Conservation (phyloP, 2,888 invertebrate species). For the Andricus quercusramuli region DNA sequence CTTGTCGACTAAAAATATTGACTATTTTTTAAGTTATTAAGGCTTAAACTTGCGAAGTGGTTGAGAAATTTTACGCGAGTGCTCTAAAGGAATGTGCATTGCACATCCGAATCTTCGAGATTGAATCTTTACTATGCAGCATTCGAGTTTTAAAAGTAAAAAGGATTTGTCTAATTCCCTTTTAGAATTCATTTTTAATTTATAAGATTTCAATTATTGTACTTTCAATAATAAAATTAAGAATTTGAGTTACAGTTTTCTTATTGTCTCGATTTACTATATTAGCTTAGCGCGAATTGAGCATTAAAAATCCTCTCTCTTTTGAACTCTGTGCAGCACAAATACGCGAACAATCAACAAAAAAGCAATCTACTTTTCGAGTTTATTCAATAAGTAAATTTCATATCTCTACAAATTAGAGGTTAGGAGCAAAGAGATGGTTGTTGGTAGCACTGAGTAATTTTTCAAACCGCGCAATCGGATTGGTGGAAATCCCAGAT, state of each 20-base stretch:
- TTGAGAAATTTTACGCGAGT: background rate
- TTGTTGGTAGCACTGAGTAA: no score
- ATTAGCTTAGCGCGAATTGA: no score
- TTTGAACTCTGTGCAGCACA: background rate
- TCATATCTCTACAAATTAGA: no score
- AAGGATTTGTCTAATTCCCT: background rate
- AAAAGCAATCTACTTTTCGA: background rate
- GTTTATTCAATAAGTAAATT: background rate
- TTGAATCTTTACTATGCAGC: background rate
- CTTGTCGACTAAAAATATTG: background rate
- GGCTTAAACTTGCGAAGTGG: background rate
- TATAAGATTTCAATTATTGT: background rate
- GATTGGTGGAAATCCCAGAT: no score
- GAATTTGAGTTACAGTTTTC: background rate
- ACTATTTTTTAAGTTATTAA: background rate
- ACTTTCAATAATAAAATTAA: slow-evolving; percentile 4
- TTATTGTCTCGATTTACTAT: background rate
- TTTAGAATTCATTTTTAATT: background rate
- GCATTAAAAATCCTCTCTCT: background rate
- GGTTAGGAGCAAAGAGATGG: no score
- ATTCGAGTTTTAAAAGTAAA: background rate
- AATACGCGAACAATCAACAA: background rate
- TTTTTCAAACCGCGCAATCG: no score
- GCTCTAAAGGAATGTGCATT: background rate
- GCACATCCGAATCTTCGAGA: background rate